phyloP scores from a whole-genome alignment of 1,140 invertebrate species.

The Arctopsyche grandis region DNA sequence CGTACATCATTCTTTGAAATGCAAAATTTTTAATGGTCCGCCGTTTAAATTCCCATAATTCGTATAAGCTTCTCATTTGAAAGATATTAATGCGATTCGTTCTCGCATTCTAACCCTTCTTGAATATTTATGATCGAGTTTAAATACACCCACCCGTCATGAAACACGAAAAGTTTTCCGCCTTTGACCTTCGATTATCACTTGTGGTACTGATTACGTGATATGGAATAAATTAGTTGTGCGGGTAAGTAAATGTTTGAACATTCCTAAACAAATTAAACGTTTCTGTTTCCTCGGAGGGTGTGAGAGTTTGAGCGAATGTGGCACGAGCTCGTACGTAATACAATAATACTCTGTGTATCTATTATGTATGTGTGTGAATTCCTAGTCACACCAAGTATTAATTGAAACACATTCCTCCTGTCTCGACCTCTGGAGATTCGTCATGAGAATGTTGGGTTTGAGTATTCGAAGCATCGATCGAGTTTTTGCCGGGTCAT shows the following conservation, averaged over 20 bases:
- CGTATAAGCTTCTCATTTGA: too few species aligned
- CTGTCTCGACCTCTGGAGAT: constrained; percentile 1
- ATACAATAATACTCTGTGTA: not conserved
- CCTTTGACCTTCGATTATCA: not conserved
- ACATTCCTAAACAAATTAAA: constrained; percentile 51
- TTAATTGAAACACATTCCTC: constrained; percentile 37
- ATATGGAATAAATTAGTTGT: constrained; percentile 49
- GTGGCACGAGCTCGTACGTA: not conserved
- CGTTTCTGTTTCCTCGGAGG: not conserved
- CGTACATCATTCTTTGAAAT: not conserved
- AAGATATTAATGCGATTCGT: not conserved
- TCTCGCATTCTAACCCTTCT: not conserved
- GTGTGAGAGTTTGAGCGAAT: not conserved
- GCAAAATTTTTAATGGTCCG: not conserved
- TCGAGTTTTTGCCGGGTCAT: not conserved
- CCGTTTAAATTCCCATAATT: not conserved
- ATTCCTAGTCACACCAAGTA: constrained; percentile 30
- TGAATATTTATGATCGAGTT: constrained; percentile 35
- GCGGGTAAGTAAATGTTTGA: constrained; percentile 45
- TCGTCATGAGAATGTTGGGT: constrained; percentile 15
- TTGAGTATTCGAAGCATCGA: not conserved
- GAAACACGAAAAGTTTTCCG: not conserved
- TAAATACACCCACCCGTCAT: not conserved
- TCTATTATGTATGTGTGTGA: not conserved
- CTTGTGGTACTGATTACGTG: constrained; percentile 35